Base-by-base conservation (phyloP, 2,797 vertebrate genomes). In the Microctenopoma stevenorrisi region DNA sequence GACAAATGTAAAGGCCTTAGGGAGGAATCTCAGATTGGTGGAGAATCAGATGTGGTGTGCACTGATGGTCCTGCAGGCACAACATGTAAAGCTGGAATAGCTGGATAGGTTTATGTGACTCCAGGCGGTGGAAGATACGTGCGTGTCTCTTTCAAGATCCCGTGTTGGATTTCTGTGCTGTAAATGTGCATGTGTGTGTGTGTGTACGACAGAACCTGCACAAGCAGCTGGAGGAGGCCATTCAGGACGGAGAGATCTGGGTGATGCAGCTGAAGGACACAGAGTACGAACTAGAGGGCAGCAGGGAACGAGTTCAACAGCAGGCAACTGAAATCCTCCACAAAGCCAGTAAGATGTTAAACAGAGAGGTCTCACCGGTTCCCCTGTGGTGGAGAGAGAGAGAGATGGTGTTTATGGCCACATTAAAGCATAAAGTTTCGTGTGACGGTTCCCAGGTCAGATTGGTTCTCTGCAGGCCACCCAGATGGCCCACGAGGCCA, bases 381-480 rank as follows among this genome's bases (percentile, higher is more conserved):
- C 5, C 4, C 28, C 28, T 30, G 28, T 30, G 28, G 28, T 30
- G 28, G 22, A 22, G 22, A 22, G 22, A 22, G 22, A 22, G 4
- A 30, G 28, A 30, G 28, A 30, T 3, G 5, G 28, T 5, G 5
- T 30, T 30, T 30, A 30, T 30, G 28, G 22, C 22, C 22, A 22
- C 22, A 22, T 42, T 68, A 40, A 58, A 43, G 12, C 16, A 7
- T 40, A 15, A 10, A 12, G 40, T 68, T 7, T 60, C 7, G n/a
- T 59, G 57, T 18, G 59, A 15, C 61, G 62, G 57, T 82, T 71
- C 51, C 28, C 89, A 99, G 98, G 98, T 94, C 97, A 98, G 84
- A 98, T 99, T 35, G 98, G 98, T 77, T 97, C 96, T 68, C 93
- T 99, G 79, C 97, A 99, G 92, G 97, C 98, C 78, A 97, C 96